phyloP scores from a whole-genome alignment of 2,888 invertebrate species.

The Macaria notata region DNA sequence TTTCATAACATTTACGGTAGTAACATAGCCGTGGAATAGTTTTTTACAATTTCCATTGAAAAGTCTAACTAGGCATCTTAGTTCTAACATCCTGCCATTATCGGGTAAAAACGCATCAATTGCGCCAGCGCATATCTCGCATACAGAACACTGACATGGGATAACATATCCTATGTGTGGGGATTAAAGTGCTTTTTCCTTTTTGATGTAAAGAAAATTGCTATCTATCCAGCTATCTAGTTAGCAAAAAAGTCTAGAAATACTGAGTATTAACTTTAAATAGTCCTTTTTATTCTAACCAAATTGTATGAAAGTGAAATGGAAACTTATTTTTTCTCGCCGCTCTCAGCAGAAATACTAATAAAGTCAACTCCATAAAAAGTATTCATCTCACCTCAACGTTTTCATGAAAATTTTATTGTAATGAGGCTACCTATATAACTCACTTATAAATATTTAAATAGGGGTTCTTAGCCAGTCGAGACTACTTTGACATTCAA shows the following conservation, averaged over 20 bases:
- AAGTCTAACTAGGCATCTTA: conserved; percentile 26
- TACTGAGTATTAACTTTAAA: no score
- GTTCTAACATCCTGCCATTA: conserved; percentile 27
- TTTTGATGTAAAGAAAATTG: conserved; percentile 26
- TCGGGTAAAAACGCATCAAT: conserved; percentile 26
- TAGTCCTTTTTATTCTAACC: no score
- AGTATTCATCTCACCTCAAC: not conserved
- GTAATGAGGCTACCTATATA: conserved; percentile 1
- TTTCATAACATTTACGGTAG: not conserved
- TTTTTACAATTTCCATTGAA: conserved; percentile 25
- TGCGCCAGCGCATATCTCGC: conserved; percentile 17
- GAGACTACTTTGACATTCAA: conserved; percentile 2
- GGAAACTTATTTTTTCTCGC: not conserved
- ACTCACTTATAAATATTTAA: conserved; percentile 11
- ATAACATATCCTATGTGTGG: no score
- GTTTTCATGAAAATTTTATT: conserved; percentile 1
- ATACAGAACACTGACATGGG: not conserved
- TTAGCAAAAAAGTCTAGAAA: conserved; percentile 17
- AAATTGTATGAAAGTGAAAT: no score
- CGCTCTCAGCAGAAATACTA: not conserved
- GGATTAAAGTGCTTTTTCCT: conserved; percentile 16
- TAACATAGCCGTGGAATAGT: conserved; percentile 6
- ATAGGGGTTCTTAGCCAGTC: conserved; percentile 3
- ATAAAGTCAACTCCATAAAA: conserved; percentile 2
- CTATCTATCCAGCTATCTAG: conserved; percentile 46